Base-by-base conservation (phyloP, 2,888 invertebrate species). In the Dimorphilus gyrociliatus region DNA sequence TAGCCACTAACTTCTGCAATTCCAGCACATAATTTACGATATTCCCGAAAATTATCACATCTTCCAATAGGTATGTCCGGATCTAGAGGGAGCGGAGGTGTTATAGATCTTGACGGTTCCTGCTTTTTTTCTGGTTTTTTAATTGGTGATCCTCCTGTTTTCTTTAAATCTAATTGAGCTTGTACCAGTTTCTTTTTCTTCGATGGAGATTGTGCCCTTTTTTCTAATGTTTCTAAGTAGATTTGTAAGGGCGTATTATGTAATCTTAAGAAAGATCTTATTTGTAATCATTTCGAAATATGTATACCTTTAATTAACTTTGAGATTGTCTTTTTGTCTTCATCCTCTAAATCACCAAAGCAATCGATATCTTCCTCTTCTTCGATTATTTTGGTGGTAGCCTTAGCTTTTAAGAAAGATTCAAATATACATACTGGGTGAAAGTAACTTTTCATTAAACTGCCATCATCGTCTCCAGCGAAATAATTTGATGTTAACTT, bases 381-480 rank as follows among this genome's bases (percentile, higher is more conserved):
- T 42, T 81, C 79, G 36, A 86, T 78, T 34, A 78, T 72, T 61
- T 78, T 79, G 0, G 85, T 85, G 0, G 76, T 72, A 0, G 78
- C 75, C 30, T 82, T 65, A 46, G 85, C 84, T 51, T 75, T 75
- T 23, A 73, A 64, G 41, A 86, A 75, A 12, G 72, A 70, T 51
- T 81, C 76, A 67, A 82, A 78, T 4, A 85, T 63, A 48, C 85
- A 86, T 34, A 72, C 65, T 0, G 79, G 63, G 51, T 85, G 85
- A 55, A 76, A 72, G 51, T 81, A 85, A 42, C 72, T 72, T 57
- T 82, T 85, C 80, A 85, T 81, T 25, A n/a, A n/a, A n/a, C n/a
- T n/a, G 46, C 74, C 74, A 1, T 72, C 73, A 14, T 72, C 73
- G 48, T 71, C 72, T 7, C 69, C 68, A 10, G 70, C 72, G 51